Evolutionary conservation across 2,888 invertebrate species (phyloP), one percentile per base, ranked within the genome.

Genomic region (Crematogaster levior): DNA sequence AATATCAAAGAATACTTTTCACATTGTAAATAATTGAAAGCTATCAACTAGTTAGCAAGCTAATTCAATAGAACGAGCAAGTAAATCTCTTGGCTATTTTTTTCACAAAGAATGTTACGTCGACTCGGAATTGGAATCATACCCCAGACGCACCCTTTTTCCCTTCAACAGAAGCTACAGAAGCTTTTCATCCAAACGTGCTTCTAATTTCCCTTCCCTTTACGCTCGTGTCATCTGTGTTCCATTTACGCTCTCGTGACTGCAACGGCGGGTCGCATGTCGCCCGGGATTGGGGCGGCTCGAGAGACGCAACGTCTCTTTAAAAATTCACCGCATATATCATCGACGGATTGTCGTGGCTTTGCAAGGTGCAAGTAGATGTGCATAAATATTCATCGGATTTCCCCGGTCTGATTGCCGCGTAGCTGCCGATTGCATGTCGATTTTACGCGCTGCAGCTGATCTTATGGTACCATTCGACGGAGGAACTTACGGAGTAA

Each of bases 311-410:
- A 12, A 56, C 6, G 43, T 77, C 77, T 79, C 56, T 79, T 79
- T 58, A 79, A 79, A 68, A 79, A 68, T 79, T 79, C 77, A 79
- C 34, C 21, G 56, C 43, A 79, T 75, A 75, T 68, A 68, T 79
- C 77, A 68, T 68, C 77, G 43, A 21, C 18, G 68, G 68, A 68
- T 79, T 68, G 77, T 68, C 77, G 66, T 21, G 77, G 40, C 43
- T 77, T 77, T 66, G 34, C 68, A 68, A 68, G 43, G 30, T 6
- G 27, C 40, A 53, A 51, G 21, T 79, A 43, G 68, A 68, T 46
- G 56, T 24, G 24, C 56, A 68, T 79, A 79, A 79, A 79, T 79
- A 79, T 79, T 79, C 77, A 79, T 79, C 68, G 43, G 10, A 40
- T 34, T 43, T 15, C 40, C 18, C 24, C 40, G 21, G 34, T 24